Evolutionary conservation across 2,888 invertebrate genomes (phyloP).

Genomic region (Druceiella hillmani): DNA sequence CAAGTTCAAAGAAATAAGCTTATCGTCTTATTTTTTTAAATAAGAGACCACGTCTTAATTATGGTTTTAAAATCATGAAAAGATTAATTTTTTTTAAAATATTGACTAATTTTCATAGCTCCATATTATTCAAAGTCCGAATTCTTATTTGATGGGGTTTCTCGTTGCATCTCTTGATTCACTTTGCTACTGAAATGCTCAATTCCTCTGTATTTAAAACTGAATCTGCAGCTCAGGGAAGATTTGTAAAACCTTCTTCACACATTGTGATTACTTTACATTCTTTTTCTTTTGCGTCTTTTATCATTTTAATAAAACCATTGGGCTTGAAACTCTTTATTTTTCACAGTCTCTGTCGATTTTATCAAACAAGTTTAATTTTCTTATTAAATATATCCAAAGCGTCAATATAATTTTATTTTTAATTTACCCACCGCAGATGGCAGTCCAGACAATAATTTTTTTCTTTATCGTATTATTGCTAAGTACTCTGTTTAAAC

Average conservation of each 20-base stretch:
- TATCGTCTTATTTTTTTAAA: constrained; percentile 7
- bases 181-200: constrained; percentile 16
- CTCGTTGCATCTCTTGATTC: constrained; percentile 11
- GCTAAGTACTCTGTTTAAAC: constrained; percentile 11
- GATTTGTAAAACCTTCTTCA: constrained; percentile 16
- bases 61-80: constrained; percentile 10
- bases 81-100: constrained; percentile 15
- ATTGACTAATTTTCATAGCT: constrained; percentile 14
- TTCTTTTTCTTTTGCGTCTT: constrained; percentile 14
- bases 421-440: constrained; percentile 22
- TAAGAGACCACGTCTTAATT: constrained; percentile 9
- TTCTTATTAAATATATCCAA: not conserved
- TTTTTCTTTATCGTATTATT: constrained; percentile 13
- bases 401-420: constrained; percentile 25
- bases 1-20: too few relatives aligned
- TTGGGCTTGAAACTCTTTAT: constrained; percentile 15
- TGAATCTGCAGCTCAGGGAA: constrained; percentile 14
- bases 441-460: constrained; percentile 24
- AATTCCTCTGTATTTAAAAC: constrained; percentile 16
- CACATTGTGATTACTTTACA: constrained; percentile 14
- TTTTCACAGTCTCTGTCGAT: constrained; percentile 21
- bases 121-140: constrained; percentile 14
- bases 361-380: constrained; percentile 13
- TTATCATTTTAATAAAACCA: constrained; percentile 18
- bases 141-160: too few relatives aligned